Conservation (phyloP, 2,797 vertebrate species). For the Dicrostonyx torquatus region DNA sequence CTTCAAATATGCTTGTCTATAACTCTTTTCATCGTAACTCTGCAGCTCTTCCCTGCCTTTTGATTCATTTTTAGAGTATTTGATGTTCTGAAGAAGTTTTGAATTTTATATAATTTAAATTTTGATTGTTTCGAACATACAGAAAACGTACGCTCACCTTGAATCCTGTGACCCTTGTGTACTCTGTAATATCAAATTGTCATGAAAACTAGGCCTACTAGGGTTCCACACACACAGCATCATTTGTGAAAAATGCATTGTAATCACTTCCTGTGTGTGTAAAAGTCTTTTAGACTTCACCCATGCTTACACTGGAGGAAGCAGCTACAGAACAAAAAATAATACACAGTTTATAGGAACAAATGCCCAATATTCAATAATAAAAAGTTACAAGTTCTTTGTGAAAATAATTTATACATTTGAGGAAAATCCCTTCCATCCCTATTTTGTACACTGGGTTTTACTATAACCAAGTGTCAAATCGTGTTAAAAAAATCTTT, state of each 20-base stretch:
- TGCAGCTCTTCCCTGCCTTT: not conserved
- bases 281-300: not conserved
- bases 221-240: not conserved
- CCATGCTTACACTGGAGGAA: not conserved
- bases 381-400: not conserved
- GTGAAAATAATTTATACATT: not conserved
- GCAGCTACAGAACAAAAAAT: not conserved
- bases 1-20: not conserved
- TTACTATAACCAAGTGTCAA: not conserved
- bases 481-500: not conserved
- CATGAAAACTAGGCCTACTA: not conserved
- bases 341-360: not conserved
- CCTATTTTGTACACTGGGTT: not conserved
- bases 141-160: not conserved
- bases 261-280: not conserved
- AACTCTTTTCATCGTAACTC: not conserved
- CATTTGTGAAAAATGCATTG: not conserved
- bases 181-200: not conserved
- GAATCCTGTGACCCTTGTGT: not conserved
- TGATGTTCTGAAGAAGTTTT: constrained; percentile 7
- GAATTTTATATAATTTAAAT: not conserved
- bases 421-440: not conserved
- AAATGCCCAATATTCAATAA: not conserved
- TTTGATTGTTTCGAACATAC: not conserved
- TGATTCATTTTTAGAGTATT: not conserved